Conservation (phyloP, 2,797 vertebrate genomes). For the Lates japonicus region DNA sequence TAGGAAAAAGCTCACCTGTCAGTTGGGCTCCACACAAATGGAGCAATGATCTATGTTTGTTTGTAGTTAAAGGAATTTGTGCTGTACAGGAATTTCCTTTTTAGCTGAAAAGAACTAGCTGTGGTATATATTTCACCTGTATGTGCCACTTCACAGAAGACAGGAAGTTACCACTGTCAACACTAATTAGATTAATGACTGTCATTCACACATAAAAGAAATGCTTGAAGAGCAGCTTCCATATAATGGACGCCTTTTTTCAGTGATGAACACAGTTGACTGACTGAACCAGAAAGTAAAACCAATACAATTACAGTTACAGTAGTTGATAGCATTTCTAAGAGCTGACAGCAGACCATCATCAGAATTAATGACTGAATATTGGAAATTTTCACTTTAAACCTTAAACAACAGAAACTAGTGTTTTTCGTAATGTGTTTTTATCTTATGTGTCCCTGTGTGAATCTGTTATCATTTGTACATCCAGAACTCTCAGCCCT, state of each 20-base stretch:
- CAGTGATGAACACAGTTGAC: constrained; percentile 14
- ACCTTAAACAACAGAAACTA: constrained; percentile 11
- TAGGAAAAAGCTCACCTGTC: constrained; percentile 7
- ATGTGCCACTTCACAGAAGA: constrained; percentile 2
- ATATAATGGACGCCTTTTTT: constrained; percentile 30
- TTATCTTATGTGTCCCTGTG: constrained; percentile 3
- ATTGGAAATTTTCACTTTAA: too few relatives aligned
- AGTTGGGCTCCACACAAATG: not conserved
- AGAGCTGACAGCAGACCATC: constrained; percentile 1
- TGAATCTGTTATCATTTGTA: constrained; percentile 74
- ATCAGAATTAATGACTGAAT: not conserved
- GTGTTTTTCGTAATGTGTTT: too few relatives aligned
- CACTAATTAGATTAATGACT: constrained; percentile 46
- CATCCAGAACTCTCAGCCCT: constrained; percentile 98
- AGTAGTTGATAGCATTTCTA: constrained; percentile 13
- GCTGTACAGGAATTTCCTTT: not conserved
- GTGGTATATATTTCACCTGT: constrained; percentile 7
- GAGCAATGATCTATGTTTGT: not conserved
- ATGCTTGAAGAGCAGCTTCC: constrained; percentile 17
- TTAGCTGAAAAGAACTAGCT: too few relatives aligned
- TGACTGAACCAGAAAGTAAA: constrained; percentile 26
- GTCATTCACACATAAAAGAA: constrained; percentile 39
- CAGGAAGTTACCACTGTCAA: constrained; percentile 31
- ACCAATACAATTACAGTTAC: constrained; percentile 9
- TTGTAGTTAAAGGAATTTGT: not conserved